Evolutionary conservation across 2,113 vertebrate genomes (phyloP).

Genomic region (Gymnarchus niloticus): DNA sequence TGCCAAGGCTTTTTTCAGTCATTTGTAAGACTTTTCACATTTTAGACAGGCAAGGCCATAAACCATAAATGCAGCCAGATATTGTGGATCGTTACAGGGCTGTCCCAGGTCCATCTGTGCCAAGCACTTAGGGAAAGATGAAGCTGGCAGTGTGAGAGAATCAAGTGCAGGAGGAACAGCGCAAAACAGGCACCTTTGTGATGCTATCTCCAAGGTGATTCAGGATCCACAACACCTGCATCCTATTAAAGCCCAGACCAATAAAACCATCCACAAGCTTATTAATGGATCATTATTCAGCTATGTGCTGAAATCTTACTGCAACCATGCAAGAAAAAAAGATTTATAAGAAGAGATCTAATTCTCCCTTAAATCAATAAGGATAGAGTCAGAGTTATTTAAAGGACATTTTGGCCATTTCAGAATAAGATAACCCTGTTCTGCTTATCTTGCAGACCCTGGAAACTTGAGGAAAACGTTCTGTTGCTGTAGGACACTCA

Average conservation of each 20-base stretch:
- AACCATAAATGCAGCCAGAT: too few relatives aligned
- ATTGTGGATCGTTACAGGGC: too few relatives aligned
- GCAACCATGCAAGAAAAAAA: not conserved
- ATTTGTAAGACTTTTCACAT: not conserved
- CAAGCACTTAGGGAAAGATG: not conserved
- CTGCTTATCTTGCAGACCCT: not conserved
- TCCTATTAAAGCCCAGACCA: not conserved
- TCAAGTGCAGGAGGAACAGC: not conserved
- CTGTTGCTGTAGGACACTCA: not conserved
- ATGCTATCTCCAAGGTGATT: not conserved
- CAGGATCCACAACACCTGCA: not conserved
- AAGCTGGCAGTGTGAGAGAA: not conserved
- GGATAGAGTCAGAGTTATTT: not conserved
- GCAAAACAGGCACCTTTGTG: not conserved
- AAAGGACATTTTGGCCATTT: not conserved
- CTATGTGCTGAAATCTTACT: not conserved
- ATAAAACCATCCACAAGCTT: not conserved
- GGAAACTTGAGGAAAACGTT: not conserved
- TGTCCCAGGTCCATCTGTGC: too few relatives aligned
- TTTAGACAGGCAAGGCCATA: not conserved
- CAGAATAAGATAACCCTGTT: not conserved
- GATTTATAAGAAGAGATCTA: too few relatives aligned
- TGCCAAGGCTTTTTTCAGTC: not conserved
- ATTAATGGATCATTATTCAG: constrained; percentile 4
- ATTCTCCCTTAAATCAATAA: not conserved